Conservation (phyloP, 2,113 vertebrate genomes). For the Syngnathus floridae region DNA sequence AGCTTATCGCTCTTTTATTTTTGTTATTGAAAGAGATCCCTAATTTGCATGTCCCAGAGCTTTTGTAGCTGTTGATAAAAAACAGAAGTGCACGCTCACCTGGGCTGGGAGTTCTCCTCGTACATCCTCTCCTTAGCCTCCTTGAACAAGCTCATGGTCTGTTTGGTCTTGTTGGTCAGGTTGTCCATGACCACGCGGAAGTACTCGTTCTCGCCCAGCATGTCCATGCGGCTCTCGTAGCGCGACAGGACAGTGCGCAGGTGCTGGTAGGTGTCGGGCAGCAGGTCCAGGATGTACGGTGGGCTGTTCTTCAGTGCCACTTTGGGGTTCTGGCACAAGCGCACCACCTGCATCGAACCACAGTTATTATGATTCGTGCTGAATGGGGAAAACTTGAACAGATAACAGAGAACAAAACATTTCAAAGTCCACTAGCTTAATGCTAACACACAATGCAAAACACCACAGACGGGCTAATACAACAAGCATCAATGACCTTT, state of each 20-base stretch:
- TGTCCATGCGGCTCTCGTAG: constrained; percentile 97
- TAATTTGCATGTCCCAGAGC: neutral
- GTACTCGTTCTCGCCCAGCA: constrained; percentile 92
- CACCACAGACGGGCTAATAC: neutral
- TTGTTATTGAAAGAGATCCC: neutral
- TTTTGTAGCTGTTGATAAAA: neutral
- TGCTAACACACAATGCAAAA: neutral
- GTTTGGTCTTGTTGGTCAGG: constrained; percentile 96
- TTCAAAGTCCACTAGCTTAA: neutral
- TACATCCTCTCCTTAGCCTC: constrained; percentile 97
- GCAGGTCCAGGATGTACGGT: constrained; percentile 93
- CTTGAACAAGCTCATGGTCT: constrained; percentile 97
- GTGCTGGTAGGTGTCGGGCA: constrained; percentile 96
- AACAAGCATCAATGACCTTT: neutral
- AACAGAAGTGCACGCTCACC: constrained; percentile 55
- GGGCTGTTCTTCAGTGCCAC: constrained; percentile 96
- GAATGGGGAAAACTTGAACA: too few species aligned
- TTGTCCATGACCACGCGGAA: constrained; percentile 98
- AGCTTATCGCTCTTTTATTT: neutral
- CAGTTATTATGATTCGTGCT: neutral
- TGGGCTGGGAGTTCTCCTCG: constrained; percentile 96
- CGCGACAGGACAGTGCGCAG: constrained; percentile 86
- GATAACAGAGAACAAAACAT: neutral
- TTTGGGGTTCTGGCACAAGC: constrained; percentile 94
- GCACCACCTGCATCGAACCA: constrained; percentile 78